Percentiles rank a stretch among this genome's conserved stretches.
Evolutionary conservation across 1,140 invertebrate species (phyloP).

Genomic region (Pseudomyrmex sp.): DNA sequence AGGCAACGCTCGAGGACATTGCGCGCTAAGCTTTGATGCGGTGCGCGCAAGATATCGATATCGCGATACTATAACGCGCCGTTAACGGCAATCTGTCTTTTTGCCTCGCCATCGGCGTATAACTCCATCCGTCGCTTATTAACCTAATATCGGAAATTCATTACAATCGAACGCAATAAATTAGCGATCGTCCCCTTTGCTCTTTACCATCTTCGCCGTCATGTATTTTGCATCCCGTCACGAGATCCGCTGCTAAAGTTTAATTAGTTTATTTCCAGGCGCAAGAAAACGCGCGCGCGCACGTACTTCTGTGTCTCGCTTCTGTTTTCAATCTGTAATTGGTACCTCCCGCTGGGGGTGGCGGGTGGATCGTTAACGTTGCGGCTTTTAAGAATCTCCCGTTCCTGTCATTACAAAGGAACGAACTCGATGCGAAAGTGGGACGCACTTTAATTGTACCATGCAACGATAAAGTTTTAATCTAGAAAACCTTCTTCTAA

Average conservation of each 20-base stretch:
- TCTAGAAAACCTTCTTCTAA: background rate
- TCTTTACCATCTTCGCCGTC: slow-evolving; percentile 24
- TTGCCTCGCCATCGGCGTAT: slow-evolving; percentile 8
- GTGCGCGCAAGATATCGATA: slow-evolving; percentile 40
- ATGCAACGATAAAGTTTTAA: slow-evolving; percentile 25
- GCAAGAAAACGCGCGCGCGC: slow-evolving; percentile 16
- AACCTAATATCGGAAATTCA: slow-evolving; percentile 58
- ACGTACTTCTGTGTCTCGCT: slow-evolving; percentile 10
- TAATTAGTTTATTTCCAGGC: slow-evolving; percentile 49
- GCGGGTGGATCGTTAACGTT: slow-evolving; percentile 31
- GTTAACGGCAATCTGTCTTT: slow-evolving; percentile 47
- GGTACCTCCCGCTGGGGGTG: background rate
- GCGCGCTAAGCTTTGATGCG: slow-evolving; percentile 30
- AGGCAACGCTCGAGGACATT: slow-evolving; percentile 31
- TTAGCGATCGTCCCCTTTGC: slow-evolving; percentile 33
- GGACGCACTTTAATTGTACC: slow-evolving; percentile 34
- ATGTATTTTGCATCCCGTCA: slow-evolving; percentile 27
- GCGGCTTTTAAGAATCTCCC: slow-evolving; percentile 47
- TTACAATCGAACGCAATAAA: slow-evolving; percentile 51
- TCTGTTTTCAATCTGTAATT: slow-evolving; percentile 52
- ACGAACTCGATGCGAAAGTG: background rate
- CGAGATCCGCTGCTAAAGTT: slow-evolving; percentile 17
- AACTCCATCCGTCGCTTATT: slow-evolving; percentile 48
- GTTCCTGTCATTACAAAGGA: slow-evolving; percentile 19
- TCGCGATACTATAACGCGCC: slow-evolving; percentile 15